phyloP scores from a whole-genome alignment of 2,888 invertebrate species.

The Drosophila meridionalis region DNA sequence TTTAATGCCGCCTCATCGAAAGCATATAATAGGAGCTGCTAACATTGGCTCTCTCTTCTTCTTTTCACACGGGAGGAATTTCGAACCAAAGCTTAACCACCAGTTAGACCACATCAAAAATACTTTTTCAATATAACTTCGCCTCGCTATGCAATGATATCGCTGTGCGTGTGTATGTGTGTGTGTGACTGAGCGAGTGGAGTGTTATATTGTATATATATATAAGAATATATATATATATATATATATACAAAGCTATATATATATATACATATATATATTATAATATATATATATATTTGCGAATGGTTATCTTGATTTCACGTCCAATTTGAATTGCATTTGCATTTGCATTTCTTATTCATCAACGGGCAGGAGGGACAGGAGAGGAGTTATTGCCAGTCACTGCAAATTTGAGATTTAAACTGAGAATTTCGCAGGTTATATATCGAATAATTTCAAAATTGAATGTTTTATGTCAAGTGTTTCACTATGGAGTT shows the following conservation, averaged over 20 bases:
- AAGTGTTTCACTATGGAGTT: slow-evolving; percentile 3
- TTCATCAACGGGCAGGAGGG: slow-evolving; percentile 6
- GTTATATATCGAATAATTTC: slow-evolving; percentile 36
- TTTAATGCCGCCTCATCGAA: slow-evolving; percentile 41
- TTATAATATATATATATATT: slow-evolving; percentile 6
- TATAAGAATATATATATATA: slow-evolving; percentile 1
- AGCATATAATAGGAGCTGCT: slow-evolving; percentile 20
- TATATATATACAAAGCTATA: background rate
- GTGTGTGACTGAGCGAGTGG: slow-evolving; percentile 2
- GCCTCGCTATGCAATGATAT: slow-evolving; percentile 1
- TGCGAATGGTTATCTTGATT: slow-evolving; percentile 12
- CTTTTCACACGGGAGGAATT: slow-evolving; percentile 54
- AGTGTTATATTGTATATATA: slow-evolving; percentile 3
- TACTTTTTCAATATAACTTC: slow-evolving; percentile 7
- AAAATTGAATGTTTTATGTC: slow-evolving; percentile 33
- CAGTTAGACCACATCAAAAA: slow-evolving; percentile 59
- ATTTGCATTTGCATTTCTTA: slow-evolving; percentile 35
- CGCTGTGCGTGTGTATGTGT: background rate
- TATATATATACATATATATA: slow-evolving; percentile 4
- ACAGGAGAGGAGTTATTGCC: slow-evolving; percentile 14
- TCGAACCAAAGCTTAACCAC: slow-evolving; percentile 46
- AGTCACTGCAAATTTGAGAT: slow-evolving; percentile 40
- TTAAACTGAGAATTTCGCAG: slow-evolving; percentile 37
- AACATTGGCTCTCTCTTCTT: slow-evolving; percentile 46
- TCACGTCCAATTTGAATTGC: slow-evolving; percentile 30